phyloP scores from a whole-genome alignment of 1,140 invertebrate species.

The Luehdorfia chinensis region DNA sequence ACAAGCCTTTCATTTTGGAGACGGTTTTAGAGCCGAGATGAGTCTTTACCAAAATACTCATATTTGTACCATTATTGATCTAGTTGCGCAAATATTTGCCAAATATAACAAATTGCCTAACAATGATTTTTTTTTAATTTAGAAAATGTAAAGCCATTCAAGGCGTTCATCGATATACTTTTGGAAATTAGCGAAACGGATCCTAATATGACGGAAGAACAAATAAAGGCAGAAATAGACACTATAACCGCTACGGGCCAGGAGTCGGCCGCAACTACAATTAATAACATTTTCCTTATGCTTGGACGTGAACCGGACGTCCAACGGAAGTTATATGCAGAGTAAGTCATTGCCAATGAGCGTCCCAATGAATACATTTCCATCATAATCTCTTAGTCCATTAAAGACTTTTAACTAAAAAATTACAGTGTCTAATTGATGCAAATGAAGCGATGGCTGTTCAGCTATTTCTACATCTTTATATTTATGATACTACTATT shows the following conservation, averaged over 20 bases:
- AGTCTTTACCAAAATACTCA: too few species aligned
- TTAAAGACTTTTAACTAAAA: too few species aligned
- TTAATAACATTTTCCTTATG: slow-evolving; percentile 29
- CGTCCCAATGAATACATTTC: too few species aligned
- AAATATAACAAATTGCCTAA: background rate
- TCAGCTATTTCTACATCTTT: too few species aligned
- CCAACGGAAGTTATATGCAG: slow-evolving; percentile 37
- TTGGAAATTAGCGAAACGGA: slow-evolving; percentile 37
- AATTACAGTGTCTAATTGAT: too few species aligned
- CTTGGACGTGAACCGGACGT: slow-evolving; percentile 30
- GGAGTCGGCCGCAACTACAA: slow-evolving; percentile 37
- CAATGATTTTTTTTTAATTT: background rate
- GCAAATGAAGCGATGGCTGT: too few species aligned
- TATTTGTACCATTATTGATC: too few species aligned
- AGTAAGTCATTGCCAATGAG: slow-evolving; percentile 41
- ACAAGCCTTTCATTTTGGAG: too few species aligned
- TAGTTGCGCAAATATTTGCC: too few species aligned
- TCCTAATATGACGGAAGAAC: slow-evolving; percentile 28
- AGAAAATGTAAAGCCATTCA: slow-evolving; percentile 23
- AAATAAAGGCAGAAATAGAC: slow-evolving; percentile 45
- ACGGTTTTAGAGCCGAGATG: too few species aligned
- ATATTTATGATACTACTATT: too few species aligned
- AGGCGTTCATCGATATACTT: slow-evolving; percentile 44
- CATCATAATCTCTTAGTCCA: too few species aligned
- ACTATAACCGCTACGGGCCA: slow-evolving; percentile 48